Evolutionary conservation across 2,113 vertebrate genomes (phyloP).

Genomic region (Struthio camelus): DNA sequence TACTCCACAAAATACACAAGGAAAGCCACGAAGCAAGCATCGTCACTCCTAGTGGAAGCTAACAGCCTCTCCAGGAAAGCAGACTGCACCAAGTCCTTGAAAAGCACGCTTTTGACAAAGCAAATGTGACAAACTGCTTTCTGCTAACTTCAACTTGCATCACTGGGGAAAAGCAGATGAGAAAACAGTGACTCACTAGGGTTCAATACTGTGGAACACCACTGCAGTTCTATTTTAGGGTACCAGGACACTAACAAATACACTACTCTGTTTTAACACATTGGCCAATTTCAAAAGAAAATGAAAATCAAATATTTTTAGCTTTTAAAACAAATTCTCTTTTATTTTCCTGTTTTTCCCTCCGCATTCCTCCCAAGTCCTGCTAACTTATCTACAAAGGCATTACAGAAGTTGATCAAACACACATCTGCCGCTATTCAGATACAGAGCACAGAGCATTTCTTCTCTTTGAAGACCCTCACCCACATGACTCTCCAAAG

Average conservation of each 20-base stretch:
- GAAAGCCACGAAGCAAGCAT: neutral
- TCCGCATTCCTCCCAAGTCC: fast-evolving
- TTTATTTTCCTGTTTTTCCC: neutral
- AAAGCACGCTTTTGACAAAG: neutral
- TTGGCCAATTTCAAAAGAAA: neutral
- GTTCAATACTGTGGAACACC: neutral
- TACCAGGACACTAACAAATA: neutral
- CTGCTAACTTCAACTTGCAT: neutral
- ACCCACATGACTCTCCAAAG: neutral
- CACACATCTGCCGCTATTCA: neutral
- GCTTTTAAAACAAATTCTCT: neutral
- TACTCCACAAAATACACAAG: neutral
- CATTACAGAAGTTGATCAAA: neutral
- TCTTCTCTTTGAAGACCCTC: neutral
- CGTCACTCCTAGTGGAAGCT: neutral
- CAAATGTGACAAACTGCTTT: neutral
- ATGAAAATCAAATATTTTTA: neutral
- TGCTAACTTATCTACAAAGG: neutral
- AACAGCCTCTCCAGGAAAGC: neutral
- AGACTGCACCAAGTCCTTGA: neutral
- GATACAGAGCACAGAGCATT: neutral
- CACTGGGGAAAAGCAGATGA: neutral
- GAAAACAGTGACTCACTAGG: neutral
- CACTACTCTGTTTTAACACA: neutral
- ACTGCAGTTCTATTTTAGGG: fast-evolving